Conservation (phyloP, 1,140 invertebrate species). For the Temnothorax curvispinosus region DNA sequence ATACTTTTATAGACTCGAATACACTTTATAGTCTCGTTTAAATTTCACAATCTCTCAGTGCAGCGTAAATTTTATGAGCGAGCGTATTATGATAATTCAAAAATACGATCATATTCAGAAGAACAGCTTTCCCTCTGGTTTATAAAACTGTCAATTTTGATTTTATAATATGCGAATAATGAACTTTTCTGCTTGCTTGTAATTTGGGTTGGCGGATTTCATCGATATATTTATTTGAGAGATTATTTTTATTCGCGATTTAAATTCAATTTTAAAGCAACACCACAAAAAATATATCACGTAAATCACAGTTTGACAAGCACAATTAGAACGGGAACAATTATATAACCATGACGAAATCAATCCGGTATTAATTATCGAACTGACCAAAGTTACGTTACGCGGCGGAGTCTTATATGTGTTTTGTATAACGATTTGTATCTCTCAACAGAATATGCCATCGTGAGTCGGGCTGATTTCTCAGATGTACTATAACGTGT, state of each 20-base stretch:
- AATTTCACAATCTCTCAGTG: background rate
- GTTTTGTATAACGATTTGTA: slow-evolving; percentile 32
- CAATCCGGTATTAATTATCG: slow-evolving; percentile 16
- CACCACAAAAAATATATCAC: background rate
- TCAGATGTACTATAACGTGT: background rate
- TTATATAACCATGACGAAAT: background rate
- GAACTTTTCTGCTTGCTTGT: background rate
- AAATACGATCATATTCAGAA: background rate
- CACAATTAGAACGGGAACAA: background rate
- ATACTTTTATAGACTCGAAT: background rate
- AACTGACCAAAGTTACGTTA: background rate
- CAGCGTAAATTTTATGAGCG: background rate
- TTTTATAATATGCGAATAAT: background rate
- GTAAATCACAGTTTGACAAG: background rate
- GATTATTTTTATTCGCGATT: background rate
- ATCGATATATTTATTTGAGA: background rate
- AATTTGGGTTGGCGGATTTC: background rate
- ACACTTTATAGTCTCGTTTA: background rate
- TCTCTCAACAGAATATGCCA: slow-evolving; percentile 23
- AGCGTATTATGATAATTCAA: background rate
- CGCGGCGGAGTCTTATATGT: background rate
- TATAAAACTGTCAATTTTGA: background rate
- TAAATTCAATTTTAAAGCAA: background rate
- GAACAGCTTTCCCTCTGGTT: background rate
- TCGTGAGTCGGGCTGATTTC: slow-evolving; percentile 11